A percentile compares a stretch with the other conserved stretches of the same genome.
phyloP scores from a whole-genome alignment of 2,113 vertebrate genomes.

The Poecile atricapillus region DNA sequence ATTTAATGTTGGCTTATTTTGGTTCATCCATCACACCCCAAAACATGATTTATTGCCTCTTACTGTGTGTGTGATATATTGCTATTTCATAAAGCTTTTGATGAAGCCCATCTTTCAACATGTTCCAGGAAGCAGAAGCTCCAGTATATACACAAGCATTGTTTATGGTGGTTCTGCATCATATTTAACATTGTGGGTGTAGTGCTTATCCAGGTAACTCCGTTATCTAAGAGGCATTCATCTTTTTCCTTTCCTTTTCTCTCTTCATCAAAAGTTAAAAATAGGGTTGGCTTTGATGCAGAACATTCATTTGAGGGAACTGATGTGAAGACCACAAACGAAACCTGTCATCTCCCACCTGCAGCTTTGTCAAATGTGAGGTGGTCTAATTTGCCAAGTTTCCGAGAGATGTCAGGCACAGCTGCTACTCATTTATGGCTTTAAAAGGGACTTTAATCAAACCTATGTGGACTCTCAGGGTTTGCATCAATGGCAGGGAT shows the following conservation, averaged over 20 bases:
- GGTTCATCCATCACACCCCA: neutral
- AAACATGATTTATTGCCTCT: conserved; percentile 6
- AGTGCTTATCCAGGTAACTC: neutral
- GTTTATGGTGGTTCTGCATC: neutral
- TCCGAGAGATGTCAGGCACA: neutral
- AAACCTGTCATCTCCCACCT: conserved; percentile 4
- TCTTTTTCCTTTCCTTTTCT: neutral
- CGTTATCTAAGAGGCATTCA: neutral
- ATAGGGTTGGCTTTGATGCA: neutral
- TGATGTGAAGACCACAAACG: conserved; percentile 6
- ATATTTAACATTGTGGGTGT: neutral
- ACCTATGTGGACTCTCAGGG: neutral
- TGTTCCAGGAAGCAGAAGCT: neutral
- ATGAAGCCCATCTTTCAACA: conserved; percentile 24
- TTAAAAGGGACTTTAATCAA: neutral
- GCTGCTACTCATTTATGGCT: neutral
- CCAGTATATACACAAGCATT: neutral
- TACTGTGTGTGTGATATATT: neutral
- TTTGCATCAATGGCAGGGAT: neutral
- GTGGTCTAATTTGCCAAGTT: conserved; percentile 20
- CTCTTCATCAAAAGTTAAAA: conserved; percentile 21
- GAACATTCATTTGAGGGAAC: neutral
- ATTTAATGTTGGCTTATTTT: neutral
- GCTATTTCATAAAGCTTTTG: conserved; percentile 7
- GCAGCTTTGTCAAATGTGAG: neutral